Conservation (phyloP, 2,797 vertebrate genomes). For the Myotis daubentonii region DNA sequence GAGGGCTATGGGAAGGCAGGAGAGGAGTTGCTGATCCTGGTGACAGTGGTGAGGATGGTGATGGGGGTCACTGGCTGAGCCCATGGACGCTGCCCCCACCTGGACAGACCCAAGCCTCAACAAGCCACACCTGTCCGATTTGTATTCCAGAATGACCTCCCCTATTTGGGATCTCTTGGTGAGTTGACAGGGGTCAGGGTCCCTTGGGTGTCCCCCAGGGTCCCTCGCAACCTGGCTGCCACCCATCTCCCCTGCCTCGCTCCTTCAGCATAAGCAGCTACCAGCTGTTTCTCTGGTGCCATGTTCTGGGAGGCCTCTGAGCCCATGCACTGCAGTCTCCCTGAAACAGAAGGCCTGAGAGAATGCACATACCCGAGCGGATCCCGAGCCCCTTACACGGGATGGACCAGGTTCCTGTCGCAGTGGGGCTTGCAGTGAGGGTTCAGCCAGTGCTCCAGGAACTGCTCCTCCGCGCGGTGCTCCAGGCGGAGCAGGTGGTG, state of each 20-base stretch:
- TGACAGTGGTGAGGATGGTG: not conserved
- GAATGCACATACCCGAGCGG: constrained; percentile 44
- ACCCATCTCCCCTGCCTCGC: fast-evolving
- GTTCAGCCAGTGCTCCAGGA: constrained; percentile 94
- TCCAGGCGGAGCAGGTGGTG: constrained; percentile 92
- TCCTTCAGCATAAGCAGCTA: not conserved
- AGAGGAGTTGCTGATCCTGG: not conserved
- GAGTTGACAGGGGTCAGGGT: not conserved
- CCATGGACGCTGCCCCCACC: not conserved
- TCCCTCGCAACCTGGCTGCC: not conserved
- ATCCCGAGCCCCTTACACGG: constrained; percentile 82
- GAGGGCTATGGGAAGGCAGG: not conserved
- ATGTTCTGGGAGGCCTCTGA: not conserved
- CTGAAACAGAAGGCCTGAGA: constrained; percentile 26
- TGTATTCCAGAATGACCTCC: not conserved
- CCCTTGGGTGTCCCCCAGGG: fast-evolving
- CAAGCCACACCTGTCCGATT: not conserved
- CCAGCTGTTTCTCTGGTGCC: not conserved
- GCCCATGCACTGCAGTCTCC: fast-evolving
- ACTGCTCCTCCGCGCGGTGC: constrained; percentile 92
- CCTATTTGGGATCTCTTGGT: not conserved
- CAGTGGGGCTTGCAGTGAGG: constrained; percentile 94
- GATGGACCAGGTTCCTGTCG: constrained; percentile 91
- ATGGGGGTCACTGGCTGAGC: not conserved
- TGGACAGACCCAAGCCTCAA: not conserved